Evolutionary conservation across 2,113 vertebrate genomes (phyloP).

Genomic region (Micronisus gabar): DNA sequence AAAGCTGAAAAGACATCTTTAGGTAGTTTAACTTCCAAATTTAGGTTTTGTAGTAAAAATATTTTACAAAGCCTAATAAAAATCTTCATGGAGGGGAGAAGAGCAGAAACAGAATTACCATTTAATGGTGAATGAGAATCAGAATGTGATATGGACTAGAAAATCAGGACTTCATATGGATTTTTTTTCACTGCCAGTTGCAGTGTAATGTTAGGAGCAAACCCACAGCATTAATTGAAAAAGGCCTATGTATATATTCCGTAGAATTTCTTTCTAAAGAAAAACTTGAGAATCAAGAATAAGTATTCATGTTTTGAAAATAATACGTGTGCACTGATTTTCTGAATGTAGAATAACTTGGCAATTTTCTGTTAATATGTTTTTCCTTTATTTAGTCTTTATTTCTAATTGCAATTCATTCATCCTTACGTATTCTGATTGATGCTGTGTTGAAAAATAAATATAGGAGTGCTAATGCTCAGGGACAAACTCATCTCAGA

Average conservation of each 20-base stretch:
- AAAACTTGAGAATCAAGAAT: background rate
- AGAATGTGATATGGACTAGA: background rate
- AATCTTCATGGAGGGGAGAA: background rate
- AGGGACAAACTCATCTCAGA: background rate
- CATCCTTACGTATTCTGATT: background rate
- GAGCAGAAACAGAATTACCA: background rate
- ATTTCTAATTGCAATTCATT: background rate
- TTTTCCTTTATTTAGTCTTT: background rate
- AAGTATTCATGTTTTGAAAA: background rate
- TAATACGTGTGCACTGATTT: background rate
- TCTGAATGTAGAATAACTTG: background rate
- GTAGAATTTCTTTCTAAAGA: background rate
- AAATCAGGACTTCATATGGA: background rate
- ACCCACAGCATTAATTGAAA: background rate
- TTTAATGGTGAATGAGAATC: background rate
- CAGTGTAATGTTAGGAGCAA: background rate
- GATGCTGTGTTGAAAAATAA: background rate
- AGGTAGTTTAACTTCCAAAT: background rate
- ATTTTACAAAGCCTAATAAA: background rate
- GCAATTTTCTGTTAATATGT: background rate
- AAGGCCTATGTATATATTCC: background rate
- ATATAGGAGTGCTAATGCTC: background rate
- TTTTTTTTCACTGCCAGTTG: background rate
- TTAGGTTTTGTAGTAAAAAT: background rate
- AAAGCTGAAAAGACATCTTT: background rate